These are phyloP conservation scores for Conopomorpha cramerella DNA, from an alignment of 1,140 invertebrate genomes.

Conservation along the genomic window DNA sequence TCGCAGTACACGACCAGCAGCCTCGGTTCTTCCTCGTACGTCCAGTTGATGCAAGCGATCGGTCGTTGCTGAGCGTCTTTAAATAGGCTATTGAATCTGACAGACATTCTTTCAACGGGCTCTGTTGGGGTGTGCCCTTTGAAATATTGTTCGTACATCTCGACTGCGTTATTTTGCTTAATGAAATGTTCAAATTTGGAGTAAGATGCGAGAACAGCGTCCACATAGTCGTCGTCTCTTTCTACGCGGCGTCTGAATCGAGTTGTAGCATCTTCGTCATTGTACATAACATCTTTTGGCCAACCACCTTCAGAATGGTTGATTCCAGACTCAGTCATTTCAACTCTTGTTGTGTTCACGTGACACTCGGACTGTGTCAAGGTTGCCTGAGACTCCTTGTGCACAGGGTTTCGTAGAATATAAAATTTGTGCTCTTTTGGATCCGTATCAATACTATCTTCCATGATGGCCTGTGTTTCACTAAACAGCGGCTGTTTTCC, in stretches of 20 bases:
- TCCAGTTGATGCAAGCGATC: constrained; percentile 80
- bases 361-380: constrained; percentile 62
- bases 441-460: constrained; percentile 75
- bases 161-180: constrained; percentile 88
- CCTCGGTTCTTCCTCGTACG: constrained; percentile 72
- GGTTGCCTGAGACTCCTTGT: constrained; percentile 64
- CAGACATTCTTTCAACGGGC: constrained; percentile 66
- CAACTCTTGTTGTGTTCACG: constrained; percentile 67
- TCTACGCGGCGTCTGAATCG: constrained; percentile 90
- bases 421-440: constrained; percentile 65
- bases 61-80: constrained; percentile 66
- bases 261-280: constrained; percentile 82
- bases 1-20: constrained; percentile 83
- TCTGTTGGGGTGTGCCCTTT: constrained; percentile 63
- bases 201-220: constrained; percentile 73
- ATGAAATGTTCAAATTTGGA: constrained; percentile 79
- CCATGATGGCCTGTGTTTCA: constrained; percentile 69
- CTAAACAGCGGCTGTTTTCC: constrained; percentile 71
- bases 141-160: constrained; percentile 91
- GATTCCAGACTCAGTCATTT: constrained; percentile 73
- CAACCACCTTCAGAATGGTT: constrained; percentile 93
- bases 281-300: constrained; percentile 90
- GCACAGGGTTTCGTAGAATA: constrained; percentile 71
- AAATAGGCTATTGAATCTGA: constrained; percentile 76
- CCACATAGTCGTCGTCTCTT: constrained; percentile 90